phyloP scores from a whole-genome alignment of 2,113 vertebrate genomes.

The Nannobrachium achirus region DNA sequence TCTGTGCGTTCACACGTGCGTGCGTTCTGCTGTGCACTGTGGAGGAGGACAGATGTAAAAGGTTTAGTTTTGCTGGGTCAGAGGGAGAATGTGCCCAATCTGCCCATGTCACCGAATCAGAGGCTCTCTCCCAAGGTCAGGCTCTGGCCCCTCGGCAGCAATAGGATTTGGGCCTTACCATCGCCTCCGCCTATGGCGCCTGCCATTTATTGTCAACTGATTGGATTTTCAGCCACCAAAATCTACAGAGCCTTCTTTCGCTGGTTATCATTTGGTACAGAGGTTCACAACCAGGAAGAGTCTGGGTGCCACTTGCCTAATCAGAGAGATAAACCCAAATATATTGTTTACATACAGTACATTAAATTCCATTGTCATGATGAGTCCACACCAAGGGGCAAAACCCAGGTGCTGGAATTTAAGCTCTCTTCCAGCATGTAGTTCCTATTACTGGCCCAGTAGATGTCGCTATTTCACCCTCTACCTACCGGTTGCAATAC shows the following conservation, averaged over 20 bases:
- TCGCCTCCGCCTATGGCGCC: constrained; percentile 21
- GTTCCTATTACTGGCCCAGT: no score
- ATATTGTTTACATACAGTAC: no score
- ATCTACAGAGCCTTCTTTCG: constrained; percentile 33
- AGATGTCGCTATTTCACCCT: no score
- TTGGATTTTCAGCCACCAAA: constrained; percentile 58
- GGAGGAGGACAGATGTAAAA: constrained; percentile 61
- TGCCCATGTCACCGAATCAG: constrained; percentile 42
- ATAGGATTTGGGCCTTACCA: constrained; percentile 69
- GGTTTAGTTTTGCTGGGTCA: constrained; percentile 74
- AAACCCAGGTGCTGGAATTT: no score
- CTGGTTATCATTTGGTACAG: constrained; percentile 41
- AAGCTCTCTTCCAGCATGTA: no score
- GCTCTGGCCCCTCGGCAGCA: constrained; percentile 56
- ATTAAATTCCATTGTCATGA: no score
- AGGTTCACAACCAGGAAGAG: constrained; percentile 15
- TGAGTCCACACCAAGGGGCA: no score
- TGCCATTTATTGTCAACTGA: constrained; percentile 30
- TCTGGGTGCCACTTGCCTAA: background rate
- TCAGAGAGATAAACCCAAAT: no score
- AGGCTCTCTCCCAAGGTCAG: constrained; percentile 71
- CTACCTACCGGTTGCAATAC: no score
- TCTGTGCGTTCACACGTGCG: constrained; percentile 8
- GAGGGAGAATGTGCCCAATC: constrained; percentile 51
- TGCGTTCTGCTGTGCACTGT: background rate